These are phyloP conservation scores for Hydractinia symbiolongicarpus DNA, from an alignment of 30 jellyfish, hydroid and myxozoan species.

Conservation along the genomic window DNA sequence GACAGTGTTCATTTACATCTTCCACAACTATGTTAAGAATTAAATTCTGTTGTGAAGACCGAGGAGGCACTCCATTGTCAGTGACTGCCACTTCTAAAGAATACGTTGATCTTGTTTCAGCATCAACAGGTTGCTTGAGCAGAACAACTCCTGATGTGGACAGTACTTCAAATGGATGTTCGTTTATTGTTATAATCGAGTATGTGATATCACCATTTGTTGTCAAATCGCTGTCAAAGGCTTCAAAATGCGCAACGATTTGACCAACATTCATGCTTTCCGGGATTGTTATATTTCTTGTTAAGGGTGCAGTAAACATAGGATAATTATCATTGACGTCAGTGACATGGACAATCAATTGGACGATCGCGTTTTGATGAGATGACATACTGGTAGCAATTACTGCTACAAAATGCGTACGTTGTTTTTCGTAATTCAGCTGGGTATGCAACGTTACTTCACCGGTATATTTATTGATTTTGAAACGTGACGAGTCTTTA, in stretches of 20 bases:
- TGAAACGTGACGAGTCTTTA: neutral
- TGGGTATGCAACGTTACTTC: neutral
- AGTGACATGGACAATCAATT: neutral
- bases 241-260: neutral
- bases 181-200: neutral
- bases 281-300: neutral
- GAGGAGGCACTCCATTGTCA: neutral
- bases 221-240: neutral
- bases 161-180: neutral
- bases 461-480: neutral
- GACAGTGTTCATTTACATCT: neutral
- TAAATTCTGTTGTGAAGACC: neutral
- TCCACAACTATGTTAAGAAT: neutral
- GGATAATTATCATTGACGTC: conserved; percentile 9
- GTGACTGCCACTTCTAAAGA: neutral
- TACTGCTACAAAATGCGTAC: neutral
- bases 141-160: neutral
- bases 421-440: neutral
- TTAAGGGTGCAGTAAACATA: neutral
- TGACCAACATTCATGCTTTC: neutral
- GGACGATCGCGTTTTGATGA: neutral
- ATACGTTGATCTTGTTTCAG: neutral
- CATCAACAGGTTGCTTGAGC: neutral
- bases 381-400: neutral
- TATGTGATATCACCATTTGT: neutral